Percentiles rank a stretch among this genome's conserved stretches.
phyloP scores from a whole-genome alignment of 2,888 invertebrate genomes.

The Aproaerema taeniolella region DNA sequence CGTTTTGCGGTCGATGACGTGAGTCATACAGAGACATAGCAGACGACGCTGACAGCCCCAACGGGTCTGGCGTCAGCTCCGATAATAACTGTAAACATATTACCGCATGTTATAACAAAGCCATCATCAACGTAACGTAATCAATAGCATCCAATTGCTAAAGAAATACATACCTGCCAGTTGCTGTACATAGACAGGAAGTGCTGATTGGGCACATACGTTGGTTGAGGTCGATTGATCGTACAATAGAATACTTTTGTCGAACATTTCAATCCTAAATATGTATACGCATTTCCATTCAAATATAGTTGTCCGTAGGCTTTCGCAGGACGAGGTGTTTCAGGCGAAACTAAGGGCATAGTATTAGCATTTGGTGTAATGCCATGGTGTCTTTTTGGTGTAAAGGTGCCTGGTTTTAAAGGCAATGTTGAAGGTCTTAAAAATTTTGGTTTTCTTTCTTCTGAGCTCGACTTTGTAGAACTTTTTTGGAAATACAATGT shows the following conservation, averaged over 20 bases:
- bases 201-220: conserved; percentile 93
- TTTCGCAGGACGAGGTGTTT: conserved; percentile 93
- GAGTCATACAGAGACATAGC: conserved; percentile 87
- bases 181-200: conserved; percentile 98
- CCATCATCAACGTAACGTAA: conserved; percentile 14
- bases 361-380: conserved; percentile 90
- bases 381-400: conserved; percentile 88
- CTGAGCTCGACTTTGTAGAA: conserved; percentile 39
- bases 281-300: conserved; percentile 95
- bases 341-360: conserved; percentile 91
- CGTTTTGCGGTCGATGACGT: conserved; percentile 81
- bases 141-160: conserved; percentile 15
- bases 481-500: conserved; percentile 70
- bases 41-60: conserved; percentile 81
- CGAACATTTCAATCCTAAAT: conserved; percentile 92
- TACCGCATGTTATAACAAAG: conserved; percentile 33
- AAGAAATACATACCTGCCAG: conserved; percentile 83
- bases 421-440: conserved; percentile 89
- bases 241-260: conserved; percentile 95
- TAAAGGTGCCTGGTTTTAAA: conserved; percentile 89
- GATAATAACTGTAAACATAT: conserved; percentile 78
- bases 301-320: conserved; percentile 92
- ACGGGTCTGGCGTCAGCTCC: conserved; percentile 81
- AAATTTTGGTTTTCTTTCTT: conserved; percentile 80
- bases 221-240: conserved; percentile 94